phyloP scores from a whole-genome alignment of 2,113 vertebrate species.

The Brienomyrus longianalis region DNA sequence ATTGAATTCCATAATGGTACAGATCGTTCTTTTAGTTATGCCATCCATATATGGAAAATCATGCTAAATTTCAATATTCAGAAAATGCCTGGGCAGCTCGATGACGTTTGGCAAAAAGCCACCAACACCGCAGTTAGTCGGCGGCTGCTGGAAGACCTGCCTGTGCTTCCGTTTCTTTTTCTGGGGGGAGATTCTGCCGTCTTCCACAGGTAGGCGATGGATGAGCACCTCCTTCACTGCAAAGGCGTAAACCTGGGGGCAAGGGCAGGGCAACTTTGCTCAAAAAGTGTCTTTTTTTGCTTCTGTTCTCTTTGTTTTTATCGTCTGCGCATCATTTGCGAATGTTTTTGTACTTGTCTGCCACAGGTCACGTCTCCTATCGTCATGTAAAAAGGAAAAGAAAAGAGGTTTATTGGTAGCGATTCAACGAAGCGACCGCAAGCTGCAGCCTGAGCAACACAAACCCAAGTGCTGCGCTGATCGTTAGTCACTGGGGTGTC shows the following conservation, averaged over 20 bases:
- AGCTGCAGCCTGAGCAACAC: not conserved
- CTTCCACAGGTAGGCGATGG: constrained; percentile 78
- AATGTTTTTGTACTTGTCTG: not conserved
- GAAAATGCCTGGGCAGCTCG: not conserved
- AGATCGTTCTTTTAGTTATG: not conserved
- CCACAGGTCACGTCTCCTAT: not conserved
- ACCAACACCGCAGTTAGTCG: not conserved
- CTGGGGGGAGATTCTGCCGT: constrained; percentile 83
- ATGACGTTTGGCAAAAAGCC: not conserved
- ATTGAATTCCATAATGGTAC: not conserved
- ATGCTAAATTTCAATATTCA: not conserved
- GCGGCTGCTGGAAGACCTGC: constrained; percentile 42
- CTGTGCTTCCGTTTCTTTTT: constrained; percentile 98
- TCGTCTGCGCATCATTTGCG: not conserved
- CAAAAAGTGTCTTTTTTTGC: not conserved
- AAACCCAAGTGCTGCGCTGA: not conserved
- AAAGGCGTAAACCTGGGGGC: constrained; percentile 85
- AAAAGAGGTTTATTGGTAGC: not conserved
- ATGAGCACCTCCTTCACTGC: constrained; percentile 87
- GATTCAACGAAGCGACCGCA: not conserved
- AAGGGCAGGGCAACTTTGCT: not conserved
- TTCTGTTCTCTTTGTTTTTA: not conserved
- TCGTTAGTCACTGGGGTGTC: not conserved
- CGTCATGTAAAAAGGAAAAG: not conserved
- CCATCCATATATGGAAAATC: not conserved